Evolutionary conservation across 35 echinoderm and acorn worm genomes (phyloP).

Genomic region (Holothuria glaberrima): DNA sequence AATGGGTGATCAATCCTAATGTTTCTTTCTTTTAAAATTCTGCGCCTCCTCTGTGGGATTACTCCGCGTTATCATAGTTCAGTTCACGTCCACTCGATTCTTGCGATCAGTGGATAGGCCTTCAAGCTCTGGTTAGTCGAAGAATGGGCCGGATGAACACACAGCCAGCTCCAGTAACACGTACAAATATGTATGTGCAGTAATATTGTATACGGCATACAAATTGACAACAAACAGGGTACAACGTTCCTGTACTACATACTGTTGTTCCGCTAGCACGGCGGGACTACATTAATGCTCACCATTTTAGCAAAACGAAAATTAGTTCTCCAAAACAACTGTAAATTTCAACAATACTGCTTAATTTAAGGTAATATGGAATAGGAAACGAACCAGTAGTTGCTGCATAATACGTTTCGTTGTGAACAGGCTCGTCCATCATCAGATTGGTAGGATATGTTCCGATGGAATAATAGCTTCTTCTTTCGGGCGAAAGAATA

Average conservation of each 20-base stretch:
- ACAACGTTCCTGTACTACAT: no score
- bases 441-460: conserved; percentile 5
- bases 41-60: conserved; percentile 14
- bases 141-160: not conserved
- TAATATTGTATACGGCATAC: not conserved
- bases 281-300: conserved; percentile 27
- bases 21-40: conserved; percentile 16
- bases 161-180: not conserved
- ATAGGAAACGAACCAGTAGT: conserved; percentile 36
- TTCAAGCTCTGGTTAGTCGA: no score
- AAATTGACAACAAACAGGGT: no score
- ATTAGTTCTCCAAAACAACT: conserved; percentile 31
- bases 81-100: no score
- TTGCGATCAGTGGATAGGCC: no score
- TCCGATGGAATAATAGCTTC: conserved; percentile 12
- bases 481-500: conserved; percentile 34
- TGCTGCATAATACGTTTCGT: conserved; percentile 51
- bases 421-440: conserved; percentile 38
- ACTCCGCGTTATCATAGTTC: not conserved
- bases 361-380: no score
- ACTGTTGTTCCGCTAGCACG: no score
- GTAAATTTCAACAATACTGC: no score
- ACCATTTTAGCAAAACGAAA: conserved; percentile 1
- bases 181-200: not conserved
- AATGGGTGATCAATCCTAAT: no score